These are phyloP conservation scores for Parasteatoda lunata DNA, from an alignment of 2,888 invertebrate species.

Conservation along the genomic window DNA sequence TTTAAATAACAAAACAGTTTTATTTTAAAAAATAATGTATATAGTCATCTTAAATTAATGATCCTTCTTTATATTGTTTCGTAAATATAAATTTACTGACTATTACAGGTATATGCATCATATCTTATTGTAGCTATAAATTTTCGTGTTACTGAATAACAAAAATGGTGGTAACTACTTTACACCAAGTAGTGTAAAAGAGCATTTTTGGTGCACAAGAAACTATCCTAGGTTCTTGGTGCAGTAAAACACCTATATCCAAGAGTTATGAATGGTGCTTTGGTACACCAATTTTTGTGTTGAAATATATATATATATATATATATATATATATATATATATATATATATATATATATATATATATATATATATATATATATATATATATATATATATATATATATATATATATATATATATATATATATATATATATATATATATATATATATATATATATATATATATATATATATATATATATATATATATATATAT, in stretches of 20 bases:
- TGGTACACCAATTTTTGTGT: too few species aligned
- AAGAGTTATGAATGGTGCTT: too few species aligned
- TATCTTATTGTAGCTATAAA: background rate
- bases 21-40: background rate
- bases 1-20: background rate
- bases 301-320: background rate
- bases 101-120: background rate
- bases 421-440: background rate
- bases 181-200: too few species aligned
- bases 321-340: too few species aligned
- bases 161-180: too few species aligned
- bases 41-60: too few species aligned
- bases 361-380: too few species aligned
- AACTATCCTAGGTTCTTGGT: too few species aligned
- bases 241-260: too few species aligned
- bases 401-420: background rate
- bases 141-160: too few species aligned
- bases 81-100: background rate
- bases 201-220: too few species aligned
- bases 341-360: too few species aligned
- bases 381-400: slow-evolving; percentile 5
- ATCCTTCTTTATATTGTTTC: background rate
- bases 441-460: background rate
- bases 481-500: slow-evolving; percentile 9
- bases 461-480: background rate